Evolutionary conservation across 2,888 invertebrate species (phyloP), one percentile per base, ranked within the genome.

Genomic region (Aricia artaxerxes): DNA sequence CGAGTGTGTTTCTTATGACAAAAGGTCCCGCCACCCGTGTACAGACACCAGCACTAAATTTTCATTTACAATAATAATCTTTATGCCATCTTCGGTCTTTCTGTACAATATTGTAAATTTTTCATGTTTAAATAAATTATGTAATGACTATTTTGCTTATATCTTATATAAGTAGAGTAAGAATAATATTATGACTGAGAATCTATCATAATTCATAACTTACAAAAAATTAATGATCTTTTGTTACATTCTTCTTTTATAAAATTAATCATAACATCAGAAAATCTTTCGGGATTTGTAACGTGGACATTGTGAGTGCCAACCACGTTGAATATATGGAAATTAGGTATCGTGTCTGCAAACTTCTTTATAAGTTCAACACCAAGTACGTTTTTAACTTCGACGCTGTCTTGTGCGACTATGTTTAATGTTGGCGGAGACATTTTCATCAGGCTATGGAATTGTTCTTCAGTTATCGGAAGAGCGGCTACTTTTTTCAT

Each of bases 221-320:
- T 69, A 69, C 69, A 69, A 35, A 35, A 11, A 31, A 24, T 24
- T 24, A 69, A 69, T 13, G 69, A 69, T 35, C 13, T 69, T 69
- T 35, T 31, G 73, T 44, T 81, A 80, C 73, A 64, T 24, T 82
- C 82, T 49, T 76, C 82, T 40, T 85, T 84, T 3, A 95, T 85
- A 86, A 93, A 94, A 9, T 87, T 83, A 1, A 83, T 82, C 73
- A 95, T 84, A 81, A 88, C 80, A 0, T 87, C 85, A 1, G 91
- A 94, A 24, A 96, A 88, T 16, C 84, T 83, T 82, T 95, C 94
- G 4, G 96, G 95, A 81, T 92, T 85, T 78, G 94, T 95, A 78
- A 95, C 93, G 84, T 96, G 96, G 13, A 95, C 91, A 84, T 96
- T 95, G 81, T 96, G 96, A 80, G 91, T 89, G 0, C 96, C 96